A percentile compares a stretch with the other conserved stretches of the same genome.
Evolutionary conservation across 23 tunicate genomes (phyloP).

Genomic region (Diplosoma virens): DNA sequence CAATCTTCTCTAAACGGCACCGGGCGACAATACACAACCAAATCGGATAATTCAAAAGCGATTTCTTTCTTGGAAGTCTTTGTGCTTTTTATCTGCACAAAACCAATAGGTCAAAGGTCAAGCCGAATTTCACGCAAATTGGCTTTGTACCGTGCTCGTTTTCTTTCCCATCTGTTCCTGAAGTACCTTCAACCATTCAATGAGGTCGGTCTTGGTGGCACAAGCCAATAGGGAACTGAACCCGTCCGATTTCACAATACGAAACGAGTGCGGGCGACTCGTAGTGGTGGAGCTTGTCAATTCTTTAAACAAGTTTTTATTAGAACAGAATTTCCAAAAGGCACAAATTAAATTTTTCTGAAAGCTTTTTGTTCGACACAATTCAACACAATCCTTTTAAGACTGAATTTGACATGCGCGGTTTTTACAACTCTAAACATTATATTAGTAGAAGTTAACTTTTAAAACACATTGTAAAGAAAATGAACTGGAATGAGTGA

Average conservation of each 20-base stretch:
- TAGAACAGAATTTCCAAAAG: too few species aligned
- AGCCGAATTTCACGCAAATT: background rate
- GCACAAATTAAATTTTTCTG: too few species aligned
- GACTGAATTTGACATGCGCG: too few species aligned
- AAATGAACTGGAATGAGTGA: too few species aligned
- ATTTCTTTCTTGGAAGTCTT: conserved; percentile 57
- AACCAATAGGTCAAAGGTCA: background rate
- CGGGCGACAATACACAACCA: conserved; percentile 83
- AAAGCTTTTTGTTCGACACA: too few species aligned
- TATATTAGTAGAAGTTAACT: too few species aligned
- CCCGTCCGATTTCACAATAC: conserved; percentile 25
- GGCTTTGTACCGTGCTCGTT: background rate
- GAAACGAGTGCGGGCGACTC: conserved; percentile 36
- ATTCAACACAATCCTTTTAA: too few species aligned
- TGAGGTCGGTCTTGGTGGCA: conserved; percentile 56
- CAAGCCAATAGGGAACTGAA: conserved; percentile 36
- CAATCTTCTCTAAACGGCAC: conserved; percentile 58
- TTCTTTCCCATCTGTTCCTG: background rate
- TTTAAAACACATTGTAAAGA: background rate
- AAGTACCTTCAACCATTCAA: conserved; percentile 59
- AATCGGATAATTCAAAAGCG: conserved; percentile 78
- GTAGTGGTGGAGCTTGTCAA: conserved; percentile 19
- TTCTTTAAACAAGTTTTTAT: too few species aligned
- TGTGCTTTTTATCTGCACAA: background rate
- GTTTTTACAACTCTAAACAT: too few species aligned